These are phyloP conservation scores for Sarcophaga carnaria DNA, from an alignment of 2,888 invertebrate genomes.

Conservation along the genomic window DNA sequence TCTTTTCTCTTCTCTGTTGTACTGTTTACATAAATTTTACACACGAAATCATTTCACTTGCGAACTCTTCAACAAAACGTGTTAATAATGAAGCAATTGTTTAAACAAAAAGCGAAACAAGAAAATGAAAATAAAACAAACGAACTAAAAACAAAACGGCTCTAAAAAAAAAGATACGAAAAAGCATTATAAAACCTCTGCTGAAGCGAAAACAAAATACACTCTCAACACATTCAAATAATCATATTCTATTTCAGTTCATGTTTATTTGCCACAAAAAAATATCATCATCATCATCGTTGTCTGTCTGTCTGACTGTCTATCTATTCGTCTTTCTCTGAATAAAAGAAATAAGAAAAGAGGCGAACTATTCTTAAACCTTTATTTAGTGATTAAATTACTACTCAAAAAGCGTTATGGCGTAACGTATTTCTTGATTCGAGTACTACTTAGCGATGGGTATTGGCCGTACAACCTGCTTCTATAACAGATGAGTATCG, in stretches of 20 bases:
- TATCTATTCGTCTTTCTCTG: too few relatives aligned
- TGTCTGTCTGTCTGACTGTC: too few relatives aligned
- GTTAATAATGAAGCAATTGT: slow-evolving; percentile 50
- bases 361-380: too few relatives aligned
- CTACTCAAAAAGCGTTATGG: too few relatives aligned
- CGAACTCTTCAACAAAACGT: slow-evolving; percentile 28
- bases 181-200: not conserved
- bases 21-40: not conserved
- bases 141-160: not conserved
- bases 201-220: not conserved
- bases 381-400: too few relatives aligned
- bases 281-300: slow-evolving; percentile 48
- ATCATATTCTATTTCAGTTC: slow-evolving; percentile 10
- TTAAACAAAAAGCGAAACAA: slow-evolving; percentile 13
- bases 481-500: too few relatives aligned
- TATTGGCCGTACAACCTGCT: too few relatives aligned
- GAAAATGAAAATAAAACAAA: slow-evolving; percentile 7
- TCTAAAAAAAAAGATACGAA: too few relatives aligned
- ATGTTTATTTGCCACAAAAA: slow-evolving; percentile 45
- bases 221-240: not conserved
- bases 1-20: not conserved
- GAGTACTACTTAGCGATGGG: too few relatives aligned
- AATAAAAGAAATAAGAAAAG: too few relatives aligned
- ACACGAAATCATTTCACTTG: slow-evolving; percentile 12
- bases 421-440: too few relatives aligned